These are phyloP conservation scores for Tetranychus piercei DNA, from an alignment of 2,888 invertebrate genomes.

Conservation along the genomic window DNA sequence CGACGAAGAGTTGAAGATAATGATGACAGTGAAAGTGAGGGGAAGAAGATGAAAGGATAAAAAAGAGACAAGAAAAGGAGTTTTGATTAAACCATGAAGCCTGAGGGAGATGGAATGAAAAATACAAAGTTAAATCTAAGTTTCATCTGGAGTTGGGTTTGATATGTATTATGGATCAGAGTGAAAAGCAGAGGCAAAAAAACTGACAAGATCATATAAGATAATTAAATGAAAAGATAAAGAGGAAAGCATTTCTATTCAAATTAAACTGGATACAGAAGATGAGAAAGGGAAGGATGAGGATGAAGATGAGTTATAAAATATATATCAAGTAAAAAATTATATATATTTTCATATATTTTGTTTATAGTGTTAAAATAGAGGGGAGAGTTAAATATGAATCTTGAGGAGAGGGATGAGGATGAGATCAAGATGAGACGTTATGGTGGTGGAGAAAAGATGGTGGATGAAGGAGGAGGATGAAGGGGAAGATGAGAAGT, in stretches of 20 bases:
- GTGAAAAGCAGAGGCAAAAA: not conserved
- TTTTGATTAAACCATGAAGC: not conserved
- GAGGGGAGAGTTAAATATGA: not conserved
- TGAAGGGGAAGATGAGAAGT: not conserved
- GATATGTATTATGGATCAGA: not conserved
- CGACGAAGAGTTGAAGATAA: not conserved
- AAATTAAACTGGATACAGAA: not conserved
- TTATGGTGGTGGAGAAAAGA: no score
- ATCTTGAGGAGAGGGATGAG: not conserved
- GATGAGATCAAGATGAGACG: not conserved
- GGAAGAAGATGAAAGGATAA: not conserved
- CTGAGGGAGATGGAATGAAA: not conserved
- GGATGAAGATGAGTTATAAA: not conserved
- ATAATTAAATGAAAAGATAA: constrained; percentile 1
- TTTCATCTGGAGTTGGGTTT: not conserved
- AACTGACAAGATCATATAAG: not conserved
- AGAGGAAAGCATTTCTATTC: not conserved
- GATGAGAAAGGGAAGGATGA: not conserved
- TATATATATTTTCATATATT: not conserved
- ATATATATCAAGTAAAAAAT: not conserved
- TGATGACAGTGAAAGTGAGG: not conserved
- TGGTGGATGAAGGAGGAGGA: not conserved
- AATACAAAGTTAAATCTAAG: not conserved
- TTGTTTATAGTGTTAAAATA: not conserved
- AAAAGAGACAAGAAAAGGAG: not conserved